Percentiles rank a stretch among this genome's conserved stretches.
These are phyloP conservation scores for Diadumene lineata DNA, from an alignment of 92 coral and sea anemone genomes.

Conservation along the genomic window DNA sequence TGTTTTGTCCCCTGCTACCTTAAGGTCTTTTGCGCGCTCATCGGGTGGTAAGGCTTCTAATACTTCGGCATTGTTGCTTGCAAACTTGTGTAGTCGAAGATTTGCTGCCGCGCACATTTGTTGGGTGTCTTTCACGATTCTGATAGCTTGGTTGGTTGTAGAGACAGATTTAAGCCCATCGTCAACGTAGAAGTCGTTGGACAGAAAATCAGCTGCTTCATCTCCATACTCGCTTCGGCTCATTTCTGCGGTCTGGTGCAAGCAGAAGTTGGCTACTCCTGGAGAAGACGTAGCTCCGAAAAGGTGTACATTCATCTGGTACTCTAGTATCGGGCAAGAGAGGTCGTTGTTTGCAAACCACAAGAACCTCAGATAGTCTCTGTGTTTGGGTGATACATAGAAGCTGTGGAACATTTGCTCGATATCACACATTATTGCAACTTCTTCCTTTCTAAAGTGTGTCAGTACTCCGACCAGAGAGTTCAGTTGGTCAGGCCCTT, in stretches of 20 bases:
- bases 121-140: slow-evolving; percentile 28
- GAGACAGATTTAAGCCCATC: slow-evolving; percentile 52
- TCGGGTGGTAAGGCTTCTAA: slow-evolving; percentile 46
- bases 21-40: slow-evolving; percentile 53
- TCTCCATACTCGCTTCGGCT: slow-evolving; percentile 39
- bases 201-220: slow-evolving; percentile 48
- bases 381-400: slow-evolving; percentile 21
- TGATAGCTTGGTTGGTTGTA: slow-evolving; percentile 35
- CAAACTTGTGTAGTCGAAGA: slow-evolving; percentile 58
- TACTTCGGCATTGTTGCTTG: slow-evolving; percentile 42
- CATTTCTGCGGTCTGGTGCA: slow-evolving; percentile 44
- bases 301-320: slow-evolving; percentile 52
- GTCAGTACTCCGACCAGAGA: slow-evolving; percentile 50
- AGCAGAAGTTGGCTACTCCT: slow-evolving; percentile 58
- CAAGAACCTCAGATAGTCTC: slow-evolving; percentile 19
- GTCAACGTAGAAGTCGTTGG: slow-evolving; percentile 53
- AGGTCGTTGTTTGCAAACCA: slow-evolving; percentile 47
- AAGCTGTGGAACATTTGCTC: slow-evolving; percentile 48
- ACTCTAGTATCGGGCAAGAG: slow-evolving; percentile 26
- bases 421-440: slow-evolving; percentile 40
- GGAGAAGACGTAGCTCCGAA: slow-evolving; percentile 59
- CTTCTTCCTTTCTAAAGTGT: slow-evolving; percentile 37
- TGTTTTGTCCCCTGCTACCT: too few relatives aligned
- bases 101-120: slow-evolving; percentile 45
- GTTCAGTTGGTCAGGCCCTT: slow-evolving; percentile 57